Conservation (phyloP, 2,797 vertebrate species). For the Falco naumanni region DNA sequence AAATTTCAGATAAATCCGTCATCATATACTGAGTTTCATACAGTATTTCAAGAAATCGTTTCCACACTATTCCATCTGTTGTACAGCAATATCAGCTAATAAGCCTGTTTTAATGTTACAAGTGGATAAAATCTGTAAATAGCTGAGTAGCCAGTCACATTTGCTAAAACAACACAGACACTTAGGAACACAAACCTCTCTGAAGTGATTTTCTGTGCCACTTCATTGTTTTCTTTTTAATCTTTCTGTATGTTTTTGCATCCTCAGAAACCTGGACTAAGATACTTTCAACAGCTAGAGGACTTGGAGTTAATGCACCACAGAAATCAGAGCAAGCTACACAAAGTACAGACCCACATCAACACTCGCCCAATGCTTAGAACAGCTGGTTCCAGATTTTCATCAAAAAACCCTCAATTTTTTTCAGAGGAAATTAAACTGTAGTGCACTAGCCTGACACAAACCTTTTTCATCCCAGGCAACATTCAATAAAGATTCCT, state of each 20-base stretch:
- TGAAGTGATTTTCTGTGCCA: background rate
- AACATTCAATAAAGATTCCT: background rate
- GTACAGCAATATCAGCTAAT: background rate
- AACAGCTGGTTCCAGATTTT: background rate
- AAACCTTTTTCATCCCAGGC: background rate
- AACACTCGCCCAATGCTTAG: background rate
- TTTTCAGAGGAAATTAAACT: background rate
- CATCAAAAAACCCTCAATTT: background rate
- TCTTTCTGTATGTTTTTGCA: background rate
- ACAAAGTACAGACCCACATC: background rate
- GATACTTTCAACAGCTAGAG: background rate
- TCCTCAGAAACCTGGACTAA: background rate
- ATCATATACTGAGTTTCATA: background rate
- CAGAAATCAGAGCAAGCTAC: background rate
- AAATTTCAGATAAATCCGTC: slow-evolving; percentile 3
- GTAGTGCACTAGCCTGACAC: background rate
- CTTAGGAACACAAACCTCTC: background rate
- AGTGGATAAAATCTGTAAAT: background rate
- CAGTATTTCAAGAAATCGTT: background rate
- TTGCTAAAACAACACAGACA: background rate
- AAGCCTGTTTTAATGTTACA: background rate
- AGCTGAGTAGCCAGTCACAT: background rate
- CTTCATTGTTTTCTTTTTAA: background rate
- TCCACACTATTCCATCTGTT: background rate
- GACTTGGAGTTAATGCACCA: background rate